A percentile compares a stretch with the other conserved stretches of the same genome.
Conservation (phyloP, 2,888 invertebrate species). For the Gnatocerus cornutus region DNA sequence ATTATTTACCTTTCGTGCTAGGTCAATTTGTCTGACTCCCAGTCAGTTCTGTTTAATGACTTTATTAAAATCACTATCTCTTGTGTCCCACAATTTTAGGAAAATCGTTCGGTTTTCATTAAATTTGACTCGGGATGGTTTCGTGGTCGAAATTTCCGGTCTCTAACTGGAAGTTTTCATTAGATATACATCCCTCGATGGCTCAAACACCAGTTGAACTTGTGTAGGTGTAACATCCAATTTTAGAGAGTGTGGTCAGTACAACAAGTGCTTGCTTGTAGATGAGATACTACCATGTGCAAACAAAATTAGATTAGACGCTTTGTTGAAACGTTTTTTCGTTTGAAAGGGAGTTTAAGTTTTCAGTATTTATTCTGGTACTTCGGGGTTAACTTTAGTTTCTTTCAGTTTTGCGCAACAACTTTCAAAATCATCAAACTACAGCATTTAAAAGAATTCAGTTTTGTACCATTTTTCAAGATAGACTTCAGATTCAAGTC, state of each 20-base stretch:
- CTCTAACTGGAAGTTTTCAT: background rate
- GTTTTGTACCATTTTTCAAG: no score
- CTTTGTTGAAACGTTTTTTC: no score
- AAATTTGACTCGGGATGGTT: background rate
- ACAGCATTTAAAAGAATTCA: no score
- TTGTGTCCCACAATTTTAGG: background rate
- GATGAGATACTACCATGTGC: no score
- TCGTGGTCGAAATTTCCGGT: background rate
- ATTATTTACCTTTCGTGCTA: no score
- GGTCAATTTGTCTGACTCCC: background rate
- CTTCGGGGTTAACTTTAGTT: no score
- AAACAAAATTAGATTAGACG: no score
- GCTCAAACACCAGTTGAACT: background rate
- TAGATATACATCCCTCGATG: background rate
- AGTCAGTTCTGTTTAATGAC: background rate
- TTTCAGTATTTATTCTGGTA: no score
- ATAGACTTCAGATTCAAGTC: no score
- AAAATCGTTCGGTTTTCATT: background rate
- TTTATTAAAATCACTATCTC: background rate
- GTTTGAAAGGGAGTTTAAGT: no score
- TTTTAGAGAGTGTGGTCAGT: background rate
- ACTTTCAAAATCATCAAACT: no score
- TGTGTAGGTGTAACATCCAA: background rate
- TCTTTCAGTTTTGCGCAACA: no score
- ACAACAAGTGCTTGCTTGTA: background rate